Evolutionary conservation across 2,888 invertebrate species (phyloP).

Genomic region (Tanypteryx hageni): DNA sequence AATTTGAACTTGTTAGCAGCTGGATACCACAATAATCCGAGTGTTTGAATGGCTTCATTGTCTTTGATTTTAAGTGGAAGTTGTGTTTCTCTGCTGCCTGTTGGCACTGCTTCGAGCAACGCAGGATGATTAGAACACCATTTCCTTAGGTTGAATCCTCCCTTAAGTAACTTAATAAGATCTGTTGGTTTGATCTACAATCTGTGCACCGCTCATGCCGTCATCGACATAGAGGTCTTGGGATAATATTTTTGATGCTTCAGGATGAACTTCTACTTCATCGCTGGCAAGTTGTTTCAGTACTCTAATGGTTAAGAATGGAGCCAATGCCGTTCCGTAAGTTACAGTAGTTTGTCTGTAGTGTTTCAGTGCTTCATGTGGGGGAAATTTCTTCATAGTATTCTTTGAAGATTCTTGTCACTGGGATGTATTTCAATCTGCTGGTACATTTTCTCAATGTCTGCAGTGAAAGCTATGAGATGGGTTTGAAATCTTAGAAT

Average conservation of each 20-base stretch:
- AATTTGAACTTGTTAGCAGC: slow-evolving; percentile 33
- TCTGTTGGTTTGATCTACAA: slow-evolving; percentile 58
- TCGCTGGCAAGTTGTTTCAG: neutral
- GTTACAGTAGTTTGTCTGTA: neutral
- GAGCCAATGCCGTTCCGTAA: neutral
- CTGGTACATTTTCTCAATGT: neutral
- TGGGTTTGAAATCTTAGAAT: no score
- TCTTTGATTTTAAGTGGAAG: neutral
- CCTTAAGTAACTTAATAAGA: slow-evolving; percentile 63
- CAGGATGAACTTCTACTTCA: neutral
- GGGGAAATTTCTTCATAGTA: neutral
- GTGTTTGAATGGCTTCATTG: slow-evolving; percentile 23
- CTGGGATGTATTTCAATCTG: neutral
- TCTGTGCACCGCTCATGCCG: slow-evolving; percentile 51
- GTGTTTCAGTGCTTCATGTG: neutral
- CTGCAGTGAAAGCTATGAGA: neutral
- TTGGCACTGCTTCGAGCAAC: neutral
- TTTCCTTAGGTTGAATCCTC: slow-evolving; percentile 65
- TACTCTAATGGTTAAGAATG: neutral
- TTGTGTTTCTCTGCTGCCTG: neutral
- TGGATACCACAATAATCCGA: slow-evolving; percentile 65
- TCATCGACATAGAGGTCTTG: slow-evolving; percentile 66
- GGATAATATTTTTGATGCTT: neutral
- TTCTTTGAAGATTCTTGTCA: neutral
- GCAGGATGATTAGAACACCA: slow-evolving; percentile 57